Conservation (phyloP, 2,797 vertebrate genomes). For the Melanogrammus aeglefinus region DNA sequence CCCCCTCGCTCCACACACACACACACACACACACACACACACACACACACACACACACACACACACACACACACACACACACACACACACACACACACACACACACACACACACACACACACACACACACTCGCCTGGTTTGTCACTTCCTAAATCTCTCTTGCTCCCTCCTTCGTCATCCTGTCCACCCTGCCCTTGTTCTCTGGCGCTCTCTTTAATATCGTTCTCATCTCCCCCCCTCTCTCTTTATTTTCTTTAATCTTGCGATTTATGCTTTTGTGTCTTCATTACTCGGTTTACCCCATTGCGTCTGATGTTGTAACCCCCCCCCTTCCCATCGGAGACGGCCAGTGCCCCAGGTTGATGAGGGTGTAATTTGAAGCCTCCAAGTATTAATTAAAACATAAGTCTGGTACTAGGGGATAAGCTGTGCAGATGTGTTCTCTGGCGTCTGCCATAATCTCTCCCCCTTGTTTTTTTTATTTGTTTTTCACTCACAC, state of each 20-base stretch:
- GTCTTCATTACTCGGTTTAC: not conserved
- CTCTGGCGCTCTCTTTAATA: not conserved
- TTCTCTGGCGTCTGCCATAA: conserved; percentile 51
- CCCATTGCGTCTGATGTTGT: conserved; percentile 3
- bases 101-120: conserved; percentile 18
- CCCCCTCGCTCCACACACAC: not conserved
- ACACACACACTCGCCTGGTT: not conserved
- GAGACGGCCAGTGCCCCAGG: conserved; percentile 57
- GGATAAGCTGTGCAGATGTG: conserved; percentile 72
- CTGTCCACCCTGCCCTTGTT: not conserved
- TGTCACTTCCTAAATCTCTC: not conserved
- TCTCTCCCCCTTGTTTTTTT: conserved; percentile 41
- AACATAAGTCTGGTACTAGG: conserved; percentile 69
- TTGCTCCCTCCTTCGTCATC: not conserved
- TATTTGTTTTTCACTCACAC: not conserved
- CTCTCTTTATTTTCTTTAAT: not conserved
- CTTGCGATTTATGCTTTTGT: not conserved
- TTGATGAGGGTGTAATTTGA: conserved; percentile 71
- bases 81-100: not conserved
- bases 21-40: conserved; percentile 15
- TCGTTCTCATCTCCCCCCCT: not conserved
- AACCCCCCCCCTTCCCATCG: conserved; percentile 30
- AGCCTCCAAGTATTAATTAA: conserved; percentile 74
- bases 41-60: conserved; percentile 3
- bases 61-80: not conserved